Evolutionary conservation across 2,113 vertebrate genomes (phyloP).

Genomic region (Diglossa brunneiventris): DNA sequence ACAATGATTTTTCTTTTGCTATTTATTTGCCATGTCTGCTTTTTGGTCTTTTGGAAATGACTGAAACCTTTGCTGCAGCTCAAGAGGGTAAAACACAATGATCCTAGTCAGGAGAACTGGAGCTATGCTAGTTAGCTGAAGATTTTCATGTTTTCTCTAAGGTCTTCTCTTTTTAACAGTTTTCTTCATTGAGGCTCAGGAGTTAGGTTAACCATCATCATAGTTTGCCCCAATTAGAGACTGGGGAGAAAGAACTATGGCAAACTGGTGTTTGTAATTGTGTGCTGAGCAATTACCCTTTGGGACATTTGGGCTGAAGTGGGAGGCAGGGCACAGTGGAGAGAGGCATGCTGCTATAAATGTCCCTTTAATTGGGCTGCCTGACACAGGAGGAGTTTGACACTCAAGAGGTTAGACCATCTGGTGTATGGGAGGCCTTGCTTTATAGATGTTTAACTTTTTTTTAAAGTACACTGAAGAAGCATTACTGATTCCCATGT

Average conservation of each 20-base stretch:
- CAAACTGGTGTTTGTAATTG: constrained; percentile 50
- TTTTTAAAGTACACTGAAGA: constrained; percentile 11
- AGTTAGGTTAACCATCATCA: constrained; percentile 17
- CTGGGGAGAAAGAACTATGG: neutral
- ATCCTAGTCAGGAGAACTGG: neutral
- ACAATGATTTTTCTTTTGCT: neutral
- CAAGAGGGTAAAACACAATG: neutral
- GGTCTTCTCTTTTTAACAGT: neutral
- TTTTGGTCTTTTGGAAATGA: neutral
- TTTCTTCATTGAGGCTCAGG: neutral
- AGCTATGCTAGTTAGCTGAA: neutral
- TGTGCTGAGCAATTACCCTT: constrained; percentile 56
- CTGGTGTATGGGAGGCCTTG: constrained; percentile 19
- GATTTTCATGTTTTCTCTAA: neutral
- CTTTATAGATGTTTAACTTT: constrained; percentile 36
- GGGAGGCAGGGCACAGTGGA: constrained; percentile 15
- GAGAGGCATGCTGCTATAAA: constrained; percentile 37
- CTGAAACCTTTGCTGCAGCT: neutral
- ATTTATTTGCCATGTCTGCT: neutral
- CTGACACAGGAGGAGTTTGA: constrained; percentile 41
- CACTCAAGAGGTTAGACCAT: constrained; percentile 50
- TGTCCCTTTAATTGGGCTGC: constrained; percentile 54
- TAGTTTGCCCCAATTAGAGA: constrained; percentile 38
- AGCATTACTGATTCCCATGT: constrained; percentile 48
- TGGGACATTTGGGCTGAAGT: neutral